Conservation (phyloP, 2,797 vertebrate genomes). For the Molossus alvarezi region DNA sequence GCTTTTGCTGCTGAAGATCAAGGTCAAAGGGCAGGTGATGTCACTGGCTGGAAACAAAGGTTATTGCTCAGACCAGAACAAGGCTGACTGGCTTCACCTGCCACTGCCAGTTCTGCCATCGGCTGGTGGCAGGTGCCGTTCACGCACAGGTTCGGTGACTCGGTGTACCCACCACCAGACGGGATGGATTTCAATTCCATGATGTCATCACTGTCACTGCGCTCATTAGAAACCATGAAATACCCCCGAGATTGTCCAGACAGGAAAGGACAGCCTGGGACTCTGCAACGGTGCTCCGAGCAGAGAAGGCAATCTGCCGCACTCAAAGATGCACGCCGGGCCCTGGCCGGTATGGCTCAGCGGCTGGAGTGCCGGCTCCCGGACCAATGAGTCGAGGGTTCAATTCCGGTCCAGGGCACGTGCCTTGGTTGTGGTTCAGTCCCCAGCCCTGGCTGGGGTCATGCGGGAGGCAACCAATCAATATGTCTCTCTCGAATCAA, state of each 20-base stretch:
- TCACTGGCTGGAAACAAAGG: conserved; percentile 10
- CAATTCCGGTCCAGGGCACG: too few relatives aligned
- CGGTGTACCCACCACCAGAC: neutral
- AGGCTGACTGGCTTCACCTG: neutral
- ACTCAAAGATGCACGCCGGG: accelerated
- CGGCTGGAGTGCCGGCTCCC: too few relatives aligned
- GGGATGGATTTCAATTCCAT: neutral
- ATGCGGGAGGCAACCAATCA: too few relatives aligned
- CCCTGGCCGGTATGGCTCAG: too few relatives aligned
- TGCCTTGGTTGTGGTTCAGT: too few relatives aligned
- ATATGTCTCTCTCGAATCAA: too few relatives aligned
- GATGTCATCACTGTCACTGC: neutral
- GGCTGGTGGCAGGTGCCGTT: neutral
- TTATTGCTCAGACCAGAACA: conserved; percentile 43
- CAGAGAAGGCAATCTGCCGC: neutral
- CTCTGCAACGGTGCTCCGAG: accelerated
- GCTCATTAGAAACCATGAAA: neutral
- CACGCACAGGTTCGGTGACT: neutral
- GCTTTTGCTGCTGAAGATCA: neutral
- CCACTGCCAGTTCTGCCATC: neutral
- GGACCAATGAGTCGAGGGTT: too few relatives aligned
- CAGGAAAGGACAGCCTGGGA: neutral
- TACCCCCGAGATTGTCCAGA: neutral
- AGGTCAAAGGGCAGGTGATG: conserved; percentile 68
- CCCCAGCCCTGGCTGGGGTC: too few relatives aligned